phyloP scores from a whole-genome alignment of 1,140 invertebrate species.

The Papilio helenus region DNA sequence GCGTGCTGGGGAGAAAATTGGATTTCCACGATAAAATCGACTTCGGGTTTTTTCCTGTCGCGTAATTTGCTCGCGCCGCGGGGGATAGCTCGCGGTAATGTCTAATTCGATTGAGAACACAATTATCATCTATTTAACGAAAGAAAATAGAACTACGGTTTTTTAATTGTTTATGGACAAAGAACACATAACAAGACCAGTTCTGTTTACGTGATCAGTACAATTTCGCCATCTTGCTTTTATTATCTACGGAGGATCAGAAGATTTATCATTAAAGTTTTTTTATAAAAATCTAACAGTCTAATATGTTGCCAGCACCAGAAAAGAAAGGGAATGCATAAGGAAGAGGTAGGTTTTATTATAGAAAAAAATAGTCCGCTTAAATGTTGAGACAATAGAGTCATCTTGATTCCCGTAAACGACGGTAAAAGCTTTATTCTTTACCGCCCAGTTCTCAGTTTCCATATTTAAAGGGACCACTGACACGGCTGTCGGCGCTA shows the following conservation, averaged over 20 bases:
- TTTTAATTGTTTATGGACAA: background rate
- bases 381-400: background rate
- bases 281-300: too few relatives aligned
- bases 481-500: constrained; percentile 11
- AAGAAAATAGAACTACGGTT: background rate
- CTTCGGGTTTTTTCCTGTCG: constrained; percentile 52
- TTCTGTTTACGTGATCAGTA: background rate
- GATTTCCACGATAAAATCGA: constrained; percentile 76
- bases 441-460: background rate
- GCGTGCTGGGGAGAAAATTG: constrained; percentile 80
- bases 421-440: background rate
- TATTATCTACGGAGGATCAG: too few relatives aligned
- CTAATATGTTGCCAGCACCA: too few relatives aligned
- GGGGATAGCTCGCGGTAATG: constrained; percentile 64
- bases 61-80: constrained; percentile 34
- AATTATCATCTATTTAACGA: constrained; percentile 61
- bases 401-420: background rate
- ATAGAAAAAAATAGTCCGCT: background rate
- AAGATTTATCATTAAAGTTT: too few relatives aligned
- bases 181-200: background rate
- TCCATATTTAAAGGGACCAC: background rate
- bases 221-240: background rate
- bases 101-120: constrained; percentile 75
- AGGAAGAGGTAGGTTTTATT: too few relatives aligned
- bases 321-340: too few relatives aligned